Base-by-base conservation (phyloP, 2,113 vertebrate genomes). In the Axis porcinus region DNA sequence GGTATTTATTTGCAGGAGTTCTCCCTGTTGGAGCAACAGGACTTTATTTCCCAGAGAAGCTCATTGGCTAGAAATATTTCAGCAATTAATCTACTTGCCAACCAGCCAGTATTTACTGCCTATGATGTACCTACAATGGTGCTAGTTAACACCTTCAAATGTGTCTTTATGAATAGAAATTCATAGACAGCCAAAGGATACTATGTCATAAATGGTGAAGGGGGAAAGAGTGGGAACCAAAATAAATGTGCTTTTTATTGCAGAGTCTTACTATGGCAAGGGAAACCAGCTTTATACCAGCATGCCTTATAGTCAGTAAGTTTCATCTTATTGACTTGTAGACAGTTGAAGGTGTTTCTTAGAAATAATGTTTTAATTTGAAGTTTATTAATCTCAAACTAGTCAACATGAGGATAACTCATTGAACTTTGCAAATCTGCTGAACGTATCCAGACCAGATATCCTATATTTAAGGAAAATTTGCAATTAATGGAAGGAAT, bases 91-190 rank as follows among this genome's bases (percentile, higher is more conserved):
- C 36, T 19, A 15, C 60, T 58, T 52, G 79, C 50, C 40, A 85
- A 1, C 45, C 60, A 58, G 78, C 60, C 70, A 86, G 6, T 52
- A 82, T 83, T 93, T 50, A 79, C 57, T 78, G 86, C 70, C 25
- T 33, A 11, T 40, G 23, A 3, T 58, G 23, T 82, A 10, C 45
- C 76, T 12, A 5, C 50, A 52, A 43, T 89, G 94, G 74, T 79
- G 67, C 33, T 11, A 3, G 47, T 76, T 93, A 81, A 86, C 0
- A 0, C 12, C 3, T 45, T 88, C 74, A 79, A 96, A 60, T 4
- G 84, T 62, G 57, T 94, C 79, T 55, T 58, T 94, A 57, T 3
- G 15, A 96, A 86, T 33, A 93, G 70, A 90, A 91, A 93, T 95
- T 97, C 81, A 94, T n/a, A 60, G 95, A 58, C 23, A 78, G 78